phyloP scores from a whole-genome alignment of 2,888 invertebrate species.

The Graphium colonna region DNA sequence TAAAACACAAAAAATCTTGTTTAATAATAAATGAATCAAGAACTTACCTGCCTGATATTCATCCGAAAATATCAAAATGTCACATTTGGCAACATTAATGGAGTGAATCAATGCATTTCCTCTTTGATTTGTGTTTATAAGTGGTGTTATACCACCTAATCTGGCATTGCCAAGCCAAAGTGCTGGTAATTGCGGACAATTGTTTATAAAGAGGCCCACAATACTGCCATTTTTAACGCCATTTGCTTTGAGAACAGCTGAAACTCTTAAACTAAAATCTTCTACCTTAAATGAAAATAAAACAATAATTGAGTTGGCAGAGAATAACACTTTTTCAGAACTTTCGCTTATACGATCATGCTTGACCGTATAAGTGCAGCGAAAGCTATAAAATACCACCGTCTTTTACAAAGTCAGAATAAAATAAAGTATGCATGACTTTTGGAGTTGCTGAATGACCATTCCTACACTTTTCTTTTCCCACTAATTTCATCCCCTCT shows the following conservation, averaged over 20 bases:
- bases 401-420: too few species aligned
- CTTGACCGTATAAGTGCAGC: too few species aligned
- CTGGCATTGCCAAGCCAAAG: constrained; percentile 96
- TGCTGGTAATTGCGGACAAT: constrained; percentile 94
- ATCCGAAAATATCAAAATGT: constrained; percentile 90
- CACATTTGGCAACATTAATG: constrained; percentile 90
- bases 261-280: constrained; percentile 91
- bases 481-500: too few species aligned
- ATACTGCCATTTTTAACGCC: constrained; percentile 93
- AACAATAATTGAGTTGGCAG: too few species aligned
- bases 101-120: constrained; percentile 92
- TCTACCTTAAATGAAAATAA: constrained; percentile 82
- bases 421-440: too few species aligned
- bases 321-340: too few species aligned
- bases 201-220: constrained; percentile 94
- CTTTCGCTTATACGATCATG: too few species aligned
- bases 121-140: constrained; percentile 96
- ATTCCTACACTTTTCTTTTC: too few species aligned
- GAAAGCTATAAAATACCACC: too few species aligned
- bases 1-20: too few species aligned
- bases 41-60: constrained; percentile 83
- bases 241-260: constrained; percentile 87
- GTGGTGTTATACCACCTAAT: constrained; percentile 89
- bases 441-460: too few species aligned
- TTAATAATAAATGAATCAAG: constrained; percentile 4